phyloP scores from a whole-genome alignment of 2,888 invertebrate genomes.

The Acronicta leporina region DNA sequence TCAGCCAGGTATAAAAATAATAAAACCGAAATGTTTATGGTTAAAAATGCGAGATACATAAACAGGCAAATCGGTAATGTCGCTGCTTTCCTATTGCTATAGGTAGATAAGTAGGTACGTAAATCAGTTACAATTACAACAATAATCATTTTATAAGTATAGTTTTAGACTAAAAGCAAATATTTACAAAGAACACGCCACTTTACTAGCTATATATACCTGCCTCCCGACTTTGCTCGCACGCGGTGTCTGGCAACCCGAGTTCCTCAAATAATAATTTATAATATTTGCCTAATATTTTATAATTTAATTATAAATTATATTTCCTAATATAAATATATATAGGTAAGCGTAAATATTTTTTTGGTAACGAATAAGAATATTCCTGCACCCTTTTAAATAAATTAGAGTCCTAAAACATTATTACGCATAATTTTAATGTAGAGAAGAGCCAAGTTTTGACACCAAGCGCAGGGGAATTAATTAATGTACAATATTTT shows the following conservation, averaged over 20 bases:
- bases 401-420: constrained; percentile 40
- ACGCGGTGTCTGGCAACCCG: constrained; percentile 44
- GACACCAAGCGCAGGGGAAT: constrained; percentile 11
- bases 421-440: constrained; percentile 24
- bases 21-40: constrained; percentile 17
- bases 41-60: constrained; percentile 52
- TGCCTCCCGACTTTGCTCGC: constrained; percentile 71
- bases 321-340: constrained; percentile 48
- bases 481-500: constrained; percentile 7
- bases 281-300: constrained; percentile 46
- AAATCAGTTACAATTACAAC: constrained; percentile 68
- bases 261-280: constrained; percentile 23
- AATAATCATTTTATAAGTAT: constrained; percentile 68
- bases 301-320: constrained; percentile 31
- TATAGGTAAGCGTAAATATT: constrained; percentile 49
- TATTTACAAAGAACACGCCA: constrained; percentile 84
- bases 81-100: constrained; percentile 43
- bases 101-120: constrained; percentile 61
- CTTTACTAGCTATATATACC: constrained; percentile 78
- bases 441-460: constrained; percentile 21
- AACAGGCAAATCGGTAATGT: constrained; percentile 47
- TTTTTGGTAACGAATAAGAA: constrained; percentile 57
- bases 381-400: constrained; percentile 34
- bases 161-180: constrained; percentile 81
- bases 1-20: constrained; percentile 10